These are phyloP conservation scores for Drosophila quasianomalipes DNA, from an alignment of 2,888 invertebrate species.

Conservation along the genomic window DNA sequence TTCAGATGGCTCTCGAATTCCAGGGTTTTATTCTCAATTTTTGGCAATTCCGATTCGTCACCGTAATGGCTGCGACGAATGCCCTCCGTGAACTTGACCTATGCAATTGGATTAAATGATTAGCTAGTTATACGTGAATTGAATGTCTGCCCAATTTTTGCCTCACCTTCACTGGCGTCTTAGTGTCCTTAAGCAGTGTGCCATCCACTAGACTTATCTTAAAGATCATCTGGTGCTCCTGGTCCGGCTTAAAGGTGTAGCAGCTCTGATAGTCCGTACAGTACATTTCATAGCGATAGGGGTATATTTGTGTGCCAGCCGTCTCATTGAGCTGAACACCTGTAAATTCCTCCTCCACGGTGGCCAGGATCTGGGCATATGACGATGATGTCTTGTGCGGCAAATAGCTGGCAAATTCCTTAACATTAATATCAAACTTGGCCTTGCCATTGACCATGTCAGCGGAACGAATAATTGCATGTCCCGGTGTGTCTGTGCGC, in stretches of 20 bases:
- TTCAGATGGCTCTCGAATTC: slow-evolving; percentile 86
- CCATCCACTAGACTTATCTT: slow-evolving; percentile 91
- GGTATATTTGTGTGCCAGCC: slow-evolving; percentile 90
- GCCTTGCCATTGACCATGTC: slow-evolving; percentile 83
- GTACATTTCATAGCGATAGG: slow-evolving; percentile 91
- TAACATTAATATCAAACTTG: slow-evolving; percentile 78
- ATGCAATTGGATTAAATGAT: background rate
- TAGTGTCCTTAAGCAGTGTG: slow-evolving; percentile 88
- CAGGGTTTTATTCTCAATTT: slow-evolving; percentile 85
- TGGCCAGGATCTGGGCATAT: slow-evolving; percentile 89
- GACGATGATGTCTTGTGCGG: slow-evolving; percentile 50
- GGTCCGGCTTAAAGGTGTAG: slow-evolving; percentile 95
- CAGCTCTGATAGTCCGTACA: slow-evolving; percentile 90
- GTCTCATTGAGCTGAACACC: slow-evolving; percentile 92
- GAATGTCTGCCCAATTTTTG: background rate
- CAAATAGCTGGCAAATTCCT: slow-evolving; percentile 69
- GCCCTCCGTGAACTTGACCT: slow-evolving; percentile 71
- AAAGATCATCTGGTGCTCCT: slow-evolving; percentile 93
- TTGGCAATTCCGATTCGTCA: slow-evolving; percentile 49
- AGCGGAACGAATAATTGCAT: slow-evolving; percentile 62
- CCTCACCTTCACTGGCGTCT: slow-evolving; percentile 86
- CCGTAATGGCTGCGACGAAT: slow-evolving; percentile 49
- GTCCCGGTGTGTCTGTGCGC: slow-evolving; percentile 48
- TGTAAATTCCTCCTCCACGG: slow-evolving; percentile 95
- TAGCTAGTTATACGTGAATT: background rate